A percentile compares a stretch with the other conserved stretches of the same genome.
These are phyloP conservation scores for Pseudochromis fuscus DNA, from an alignment of 2,797 vertebrate genomes.

Conservation along the genomic window DNA sequence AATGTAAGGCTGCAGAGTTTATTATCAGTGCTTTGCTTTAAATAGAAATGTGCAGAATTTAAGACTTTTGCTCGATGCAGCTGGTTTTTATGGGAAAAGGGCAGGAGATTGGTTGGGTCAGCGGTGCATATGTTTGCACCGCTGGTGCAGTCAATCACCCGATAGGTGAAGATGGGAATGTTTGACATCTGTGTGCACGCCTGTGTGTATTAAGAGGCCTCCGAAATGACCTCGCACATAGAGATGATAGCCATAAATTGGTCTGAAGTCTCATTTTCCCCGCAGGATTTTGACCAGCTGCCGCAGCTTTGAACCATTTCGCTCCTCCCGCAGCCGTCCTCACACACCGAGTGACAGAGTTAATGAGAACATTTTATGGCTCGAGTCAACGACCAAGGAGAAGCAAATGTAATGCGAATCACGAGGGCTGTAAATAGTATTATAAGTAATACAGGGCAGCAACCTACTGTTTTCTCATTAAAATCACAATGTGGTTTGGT, in stretches of 20 bases:
- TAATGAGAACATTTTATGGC: conserved; percentile 79
- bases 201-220: conserved; percentile 56
- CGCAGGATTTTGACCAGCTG: conserved; percentile 78
- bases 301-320: conserved; percentile 74
- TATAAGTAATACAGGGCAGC: conserved; percentile 38
- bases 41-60: conserved; percentile 27
- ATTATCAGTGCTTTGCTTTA: conserved; percentile 2
- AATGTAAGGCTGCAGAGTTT: not conserved
- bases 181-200: conserved; percentile 47
- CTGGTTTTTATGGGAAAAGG: conserved; percentile 46
- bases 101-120: conserved; percentile 46
- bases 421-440: conserved; percentile 66
- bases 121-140: conserved; percentile 43
- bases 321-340: conserved; percentile 25
- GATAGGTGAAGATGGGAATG: conserved; percentile 58
- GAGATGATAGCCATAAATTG: conserved; percentile 81
- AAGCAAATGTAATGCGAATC: conserved; percentile 68
- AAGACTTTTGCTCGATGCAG: conserved; percentile 9
- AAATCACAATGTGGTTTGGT: conserved; percentile 34
- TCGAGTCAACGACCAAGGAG: conserved; percentile 61
- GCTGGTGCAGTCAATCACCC: conserved; percentile 63
- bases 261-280: conserved; percentile 76
- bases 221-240: conserved; percentile 75
- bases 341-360: conserved; percentile 48
- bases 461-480: conserved; percentile 52